A percentile compares a stretch with the other conserved stretches of the same genome.
These are phyloP conservation scores for Megatriorchis doriae DNA, from an alignment of 2,113 vertebrate species.

Conservation along the genomic window DNA sequence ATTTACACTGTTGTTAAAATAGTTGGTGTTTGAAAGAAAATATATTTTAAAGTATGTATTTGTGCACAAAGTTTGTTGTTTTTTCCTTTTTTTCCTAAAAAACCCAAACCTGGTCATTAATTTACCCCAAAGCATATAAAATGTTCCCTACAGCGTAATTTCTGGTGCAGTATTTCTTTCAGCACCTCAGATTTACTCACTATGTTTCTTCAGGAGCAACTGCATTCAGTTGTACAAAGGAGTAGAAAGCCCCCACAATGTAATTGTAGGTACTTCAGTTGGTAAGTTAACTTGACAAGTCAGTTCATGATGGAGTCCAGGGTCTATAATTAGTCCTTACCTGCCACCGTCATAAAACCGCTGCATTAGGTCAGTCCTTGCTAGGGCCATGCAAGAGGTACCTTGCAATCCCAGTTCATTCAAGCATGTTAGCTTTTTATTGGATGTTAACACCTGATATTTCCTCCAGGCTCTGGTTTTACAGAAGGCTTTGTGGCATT, in stretches of 20 bases:
- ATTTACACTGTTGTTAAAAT: constrained; percentile 74
- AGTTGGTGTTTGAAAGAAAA: constrained; percentile 57
- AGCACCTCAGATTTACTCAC: constrained; percentile 71
- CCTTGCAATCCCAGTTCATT: background rate
- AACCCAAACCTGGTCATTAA: constrained; percentile 48
- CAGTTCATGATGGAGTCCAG: constrained; percentile 27
- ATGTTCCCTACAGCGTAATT: constrained; percentile 57
- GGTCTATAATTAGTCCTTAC: constrained; percentile 12
- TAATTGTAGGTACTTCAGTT: background rate
- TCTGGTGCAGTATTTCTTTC: constrained; percentile 76
- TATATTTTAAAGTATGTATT: constrained; percentile 57
- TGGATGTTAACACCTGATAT: constrained; percentile 51
- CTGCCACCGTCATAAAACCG: constrained; percentile 17
- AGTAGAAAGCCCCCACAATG: background rate
- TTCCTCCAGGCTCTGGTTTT: constrained; percentile 17
- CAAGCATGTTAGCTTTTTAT: constrained; percentile 16
- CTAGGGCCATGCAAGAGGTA: background rate
- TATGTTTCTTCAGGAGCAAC: background rate
- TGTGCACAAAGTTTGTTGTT: constrained; percentile 46
- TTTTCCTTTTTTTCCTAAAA: background rate
- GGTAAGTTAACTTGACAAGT: constrained; percentile 30
- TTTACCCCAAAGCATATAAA: constrained; percentile 62
- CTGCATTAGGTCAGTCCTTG: constrained; percentile 4
- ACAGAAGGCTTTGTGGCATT: background rate
- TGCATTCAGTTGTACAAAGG: constrained; percentile 12